These are phyloP conservation scores for Luehdorfia chinensis DNA, from an alignment of 1,140 invertebrate genomes.

Conservation along the genomic window DNA sequence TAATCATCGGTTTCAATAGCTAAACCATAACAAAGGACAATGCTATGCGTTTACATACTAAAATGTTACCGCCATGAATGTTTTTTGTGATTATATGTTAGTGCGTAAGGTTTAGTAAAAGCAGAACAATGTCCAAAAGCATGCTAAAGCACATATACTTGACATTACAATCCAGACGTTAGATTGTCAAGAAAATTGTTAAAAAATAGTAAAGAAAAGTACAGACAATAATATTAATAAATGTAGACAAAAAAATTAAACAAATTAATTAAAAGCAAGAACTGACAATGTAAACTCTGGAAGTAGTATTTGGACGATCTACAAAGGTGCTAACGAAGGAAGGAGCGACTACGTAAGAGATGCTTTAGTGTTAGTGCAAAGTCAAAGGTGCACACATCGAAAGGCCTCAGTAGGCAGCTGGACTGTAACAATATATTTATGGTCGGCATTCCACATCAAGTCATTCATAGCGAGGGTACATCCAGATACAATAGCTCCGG, in stretches of 20 bases:
- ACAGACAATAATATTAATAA: constrained; percentile 1
- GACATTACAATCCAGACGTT: constrained; percentile 34
- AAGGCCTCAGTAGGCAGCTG: constrained; percentile 31
- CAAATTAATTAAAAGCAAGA: too few species aligned
- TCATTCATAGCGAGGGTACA: constrained; percentile 63
- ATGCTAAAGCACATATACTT: constrained; percentile 58
- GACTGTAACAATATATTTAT: constrained; percentile 38
- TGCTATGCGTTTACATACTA: constrained; percentile 29
- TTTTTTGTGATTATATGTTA: background rate
- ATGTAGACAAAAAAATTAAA: too few species aligned
- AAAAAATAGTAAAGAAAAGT: too few species aligned
- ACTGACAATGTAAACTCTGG: constrained; percentile 50
- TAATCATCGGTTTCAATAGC: constrained; percentile 19
- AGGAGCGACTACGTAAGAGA: constrained; percentile 65
- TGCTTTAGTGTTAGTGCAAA: constrained; percentile 58
- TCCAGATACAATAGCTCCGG: constrained; percentile 52
- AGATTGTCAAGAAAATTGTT: constrained; percentile 35
- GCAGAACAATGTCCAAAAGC: constrained; percentile 58
- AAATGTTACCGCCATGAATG: too few species aligned
- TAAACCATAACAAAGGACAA: constrained; percentile 34
- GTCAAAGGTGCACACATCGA: constrained; percentile 68
- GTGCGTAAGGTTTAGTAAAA: constrained; percentile 5
- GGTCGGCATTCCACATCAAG: constrained; percentile 63
- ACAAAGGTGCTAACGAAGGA: constrained; percentile 74
- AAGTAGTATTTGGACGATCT: constrained; percentile 74